Conservation (phyloP, 2,797 vertebrate genomes). For the Prunella strophiata region DNA sequence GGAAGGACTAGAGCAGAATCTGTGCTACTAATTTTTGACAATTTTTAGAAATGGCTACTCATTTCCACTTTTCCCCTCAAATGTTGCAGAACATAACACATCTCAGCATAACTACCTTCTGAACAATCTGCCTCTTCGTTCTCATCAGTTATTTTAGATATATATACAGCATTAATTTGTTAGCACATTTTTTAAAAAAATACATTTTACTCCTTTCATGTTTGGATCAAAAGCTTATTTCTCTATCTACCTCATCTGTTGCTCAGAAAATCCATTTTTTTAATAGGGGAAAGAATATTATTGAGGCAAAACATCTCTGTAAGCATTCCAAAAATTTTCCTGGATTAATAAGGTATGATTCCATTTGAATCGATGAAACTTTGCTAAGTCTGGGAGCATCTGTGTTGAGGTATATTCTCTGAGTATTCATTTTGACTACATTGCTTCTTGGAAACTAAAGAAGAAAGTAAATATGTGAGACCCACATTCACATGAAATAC, state of each 20-base stretch:
- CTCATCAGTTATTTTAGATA: not conserved
- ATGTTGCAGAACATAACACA: not conserved
- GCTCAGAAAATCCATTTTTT: not conserved
- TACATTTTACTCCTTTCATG: not conserved
- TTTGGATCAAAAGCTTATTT: not conserved
- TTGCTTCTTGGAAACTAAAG: not conserved
- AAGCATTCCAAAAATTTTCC: not conserved
- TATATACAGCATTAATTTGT: not conserved
- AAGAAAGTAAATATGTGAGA: not conserved
- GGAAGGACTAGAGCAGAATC: not conserved
- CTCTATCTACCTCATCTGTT: not conserved
- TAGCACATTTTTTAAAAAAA: not conserved
- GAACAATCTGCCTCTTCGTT: not conserved
- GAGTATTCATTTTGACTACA: not conserved
- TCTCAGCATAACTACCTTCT: not conserved
- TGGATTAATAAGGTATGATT: not conserved
- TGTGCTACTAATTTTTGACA: not conserved
- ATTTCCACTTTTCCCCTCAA: accelerated
- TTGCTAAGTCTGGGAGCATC: not conserved
- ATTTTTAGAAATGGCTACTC: not conserved
- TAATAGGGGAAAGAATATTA: not conserved
- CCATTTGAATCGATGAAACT: not conserved
- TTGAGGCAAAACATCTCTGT: not conserved
- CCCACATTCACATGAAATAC: not conserved
- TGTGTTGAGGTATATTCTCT: not conserved